These are phyloP conservation scores for Scaptomyza cyrtandrae DNA, from an alignment of 2,888 invertebrate genomes.

Conservation along the genomic window DNA sequence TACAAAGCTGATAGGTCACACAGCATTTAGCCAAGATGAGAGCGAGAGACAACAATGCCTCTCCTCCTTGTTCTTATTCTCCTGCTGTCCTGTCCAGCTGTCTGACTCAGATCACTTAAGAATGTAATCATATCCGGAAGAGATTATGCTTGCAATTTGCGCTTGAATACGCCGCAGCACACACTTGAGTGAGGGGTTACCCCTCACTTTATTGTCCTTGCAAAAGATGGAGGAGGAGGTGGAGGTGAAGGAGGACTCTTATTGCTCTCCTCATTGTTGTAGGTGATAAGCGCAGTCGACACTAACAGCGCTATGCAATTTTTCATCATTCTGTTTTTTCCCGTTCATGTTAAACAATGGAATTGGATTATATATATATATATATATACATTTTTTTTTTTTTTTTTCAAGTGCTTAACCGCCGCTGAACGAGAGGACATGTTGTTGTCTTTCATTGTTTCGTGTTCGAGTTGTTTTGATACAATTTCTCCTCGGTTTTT, in stretches of 20 bases:
- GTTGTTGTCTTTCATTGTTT: constrained; percentile 41
- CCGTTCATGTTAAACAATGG: constrained; percentile 66
- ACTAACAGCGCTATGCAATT: constrained; percentile 22
- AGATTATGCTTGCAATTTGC: constrained; percentile 78
- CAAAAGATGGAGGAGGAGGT: constrained; percentile 2
- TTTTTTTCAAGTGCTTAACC: constrained; percentile 62
- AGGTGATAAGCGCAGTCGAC: constrained; percentile 78
- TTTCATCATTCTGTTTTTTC: constrained; percentile 15
- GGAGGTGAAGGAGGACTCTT: constrained; percentile 14
- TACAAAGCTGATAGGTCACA: constrained; percentile 83
- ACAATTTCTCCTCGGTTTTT: constrained; percentile 19
- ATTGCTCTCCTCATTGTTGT: constrained; percentile 55
- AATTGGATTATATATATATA: constrained; percentile 75
- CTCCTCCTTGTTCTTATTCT: not conserved
- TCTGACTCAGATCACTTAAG: constrained; percentile 67
- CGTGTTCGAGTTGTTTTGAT: constrained; percentile 72
- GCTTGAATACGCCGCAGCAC: constrained; percentile 56
- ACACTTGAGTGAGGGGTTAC: constrained; percentile 48
- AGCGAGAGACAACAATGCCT: constrained; percentile 51
- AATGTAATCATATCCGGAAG: constrained; percentile 82
- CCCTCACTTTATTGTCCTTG: constrained; percentile 24
- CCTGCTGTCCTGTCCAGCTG: constrained; percentile 36
- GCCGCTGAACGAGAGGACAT: constrained; percentile 42
- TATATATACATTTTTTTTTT: constrained; percentile 51
- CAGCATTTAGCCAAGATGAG: constrained; percentile 64